Base-by-base conservation (phyloP, 2,797 vertebrate species). In the Enteromius viviparus region DNA sequence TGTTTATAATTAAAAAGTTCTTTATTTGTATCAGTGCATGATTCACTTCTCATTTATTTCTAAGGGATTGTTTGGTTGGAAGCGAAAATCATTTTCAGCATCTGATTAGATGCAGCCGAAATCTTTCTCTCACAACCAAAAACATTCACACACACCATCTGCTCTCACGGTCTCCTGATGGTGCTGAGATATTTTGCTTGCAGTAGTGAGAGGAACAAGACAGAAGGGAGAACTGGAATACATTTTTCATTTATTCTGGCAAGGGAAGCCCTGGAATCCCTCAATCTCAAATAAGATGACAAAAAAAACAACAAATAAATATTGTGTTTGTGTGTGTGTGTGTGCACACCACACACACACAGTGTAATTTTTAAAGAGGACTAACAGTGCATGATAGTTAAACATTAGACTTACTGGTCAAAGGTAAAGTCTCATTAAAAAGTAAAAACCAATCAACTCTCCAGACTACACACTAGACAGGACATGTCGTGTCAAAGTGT, bases 121-220 rank as follows among this genome's bases (percentile, higher is more conserved):
- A 80, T 80, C 32, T 42, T 26, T 40, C n/a, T 32, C 71, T 42
- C 71, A 64, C 65, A 77, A 60, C 37, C 49, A 53, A 42, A 62
- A 66, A 80, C 64, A 76, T 40, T 75, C 53, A 64, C 65, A 65
- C 66, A 37, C 75, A 78, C 2, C 70, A 85, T 71, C 60, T 81
- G 78, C 64, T 84, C 62, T 68, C 29, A 75, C 21, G 19, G 19
- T 37, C 66, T 77, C 47, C 53, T 83, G 53, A 78, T 45, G 37
- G 26, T 71, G n/a, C 17, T 0, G 19, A 76, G 21, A 85, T 47
- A 64, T n/a, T 45, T 37, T 45, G 40, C 42, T 62, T 37, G 21
- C 74, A n/a, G 40, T 40, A 40, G 53, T 64, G 60, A 51, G 51
- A 55, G 58, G 12, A 40, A 62, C 14, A 77, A 45, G 19, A 81